Evolutionary conservation across 1,140 invertebrate genomes (phyloP), one percentile per base, ranked within the genome.

Genomic region (Drosophila serrata): DNA sequence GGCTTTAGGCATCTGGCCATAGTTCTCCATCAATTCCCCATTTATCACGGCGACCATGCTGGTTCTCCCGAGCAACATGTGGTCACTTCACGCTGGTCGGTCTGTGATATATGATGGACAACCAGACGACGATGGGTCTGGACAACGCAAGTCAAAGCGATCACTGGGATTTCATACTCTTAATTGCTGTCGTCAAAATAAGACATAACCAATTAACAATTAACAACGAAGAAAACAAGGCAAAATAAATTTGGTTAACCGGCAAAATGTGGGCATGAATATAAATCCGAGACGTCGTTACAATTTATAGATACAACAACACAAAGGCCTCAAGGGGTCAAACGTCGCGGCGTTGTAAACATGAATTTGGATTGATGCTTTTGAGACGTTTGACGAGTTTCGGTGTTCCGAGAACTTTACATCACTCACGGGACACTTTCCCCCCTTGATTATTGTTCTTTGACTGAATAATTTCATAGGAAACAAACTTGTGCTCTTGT

Each of bases 31-130:
- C 49, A 72, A 59, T 58, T 58, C 35, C 40, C 22, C 68, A 72
- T 72, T 72, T 59, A 72, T 72, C 68, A 60, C 56, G 42, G 45
- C 42, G 17, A 67, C 46, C 60, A 69, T 72, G 65, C 65, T 72
- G 68, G 68, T 70, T 11, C 46, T 27, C 35, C 29, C 35, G 37
- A 64, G 43, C 43, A 63, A 74, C 45, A 63, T 80, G 57, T 67
- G 53, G 56, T 65, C 73, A 65, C 53, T 53, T 48, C 69, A 45
- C 53, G 40, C 33, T 43, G 19, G 37, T 57, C 45, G 40, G 37
- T 40, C 19, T 6, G 53, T 75, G 61, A 76, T 76, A 67, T 76
- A 76, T 76, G 74, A 76, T 51, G 35, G 72, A 76, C 72, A 56
- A 42, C 69, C 59, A 49, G 12, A 76, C 35, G 61, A 67, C 59